Conservation (phyloP, 1,140 invertebrate genomes). For the Globodera ellingtonae region DNA sequence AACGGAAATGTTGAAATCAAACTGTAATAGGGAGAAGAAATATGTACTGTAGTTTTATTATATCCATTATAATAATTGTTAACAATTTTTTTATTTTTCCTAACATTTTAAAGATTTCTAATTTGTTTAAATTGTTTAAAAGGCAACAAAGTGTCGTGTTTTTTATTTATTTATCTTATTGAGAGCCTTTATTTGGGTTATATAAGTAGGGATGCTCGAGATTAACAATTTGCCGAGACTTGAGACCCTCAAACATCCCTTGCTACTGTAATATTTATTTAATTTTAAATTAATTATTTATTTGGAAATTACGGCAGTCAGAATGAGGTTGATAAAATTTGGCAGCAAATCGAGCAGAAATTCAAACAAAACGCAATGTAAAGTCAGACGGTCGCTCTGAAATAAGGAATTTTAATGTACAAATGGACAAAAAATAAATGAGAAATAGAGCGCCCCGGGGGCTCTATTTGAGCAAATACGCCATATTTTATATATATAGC, state of each 20-base stretch:
- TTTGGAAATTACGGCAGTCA: constrained; percentile 20
- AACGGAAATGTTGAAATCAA: constrained; percentile 31
- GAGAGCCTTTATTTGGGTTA: no score
- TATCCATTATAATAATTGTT: no score
- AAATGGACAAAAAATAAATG: background rate
- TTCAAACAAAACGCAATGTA: constrained; percentile 30
- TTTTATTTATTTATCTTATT: no score
- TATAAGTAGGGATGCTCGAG: no score
- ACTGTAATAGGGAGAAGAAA: background rate
- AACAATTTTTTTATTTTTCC: no score
- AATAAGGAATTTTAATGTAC: background rate
- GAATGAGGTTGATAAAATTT: constrained; percentile 27
- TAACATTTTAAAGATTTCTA: no score
- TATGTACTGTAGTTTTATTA: background rate
- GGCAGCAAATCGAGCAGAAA: constrained; percentile 32
- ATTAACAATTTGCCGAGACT: no score
- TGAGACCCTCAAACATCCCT: no score
- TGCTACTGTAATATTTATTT: background rate
- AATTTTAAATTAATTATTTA: background rate
- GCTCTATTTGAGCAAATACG: background rate
- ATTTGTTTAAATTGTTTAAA: no score
- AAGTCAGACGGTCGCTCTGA: constrained; percentile 25
- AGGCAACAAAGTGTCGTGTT: no score
- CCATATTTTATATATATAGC: no score
- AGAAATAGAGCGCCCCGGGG: background rate